Evolutionary conservation across 2,888 invertebrate genomes (phyloP), one percentile per base, ranked within the genome.

Genomic region (Philereme transversata): DNA sequence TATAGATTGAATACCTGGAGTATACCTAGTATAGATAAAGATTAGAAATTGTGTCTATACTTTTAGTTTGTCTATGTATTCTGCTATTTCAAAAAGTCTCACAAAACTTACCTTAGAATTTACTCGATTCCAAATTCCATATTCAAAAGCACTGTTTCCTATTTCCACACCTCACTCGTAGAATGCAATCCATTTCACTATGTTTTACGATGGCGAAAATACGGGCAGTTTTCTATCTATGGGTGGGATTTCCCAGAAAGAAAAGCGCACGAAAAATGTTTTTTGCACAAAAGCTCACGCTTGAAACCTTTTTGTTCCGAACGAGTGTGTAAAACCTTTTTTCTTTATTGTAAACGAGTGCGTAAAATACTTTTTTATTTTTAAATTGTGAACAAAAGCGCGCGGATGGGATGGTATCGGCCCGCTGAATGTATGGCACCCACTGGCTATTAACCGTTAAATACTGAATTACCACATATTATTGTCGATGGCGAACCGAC

Each of bases 371-470:
- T 59, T 62, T n/a, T 62, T 52, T 62, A 58, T 62, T 64, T 54
- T 52, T 57, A 50, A 61, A 60, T 64, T 57, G 52, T 50, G 57
- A 61, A 61, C 51, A 61, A 62, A 68, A 69, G 68, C 78, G 79
- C 74, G 72, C 71, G 76, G 65, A 65, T 71, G 49, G 72, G 56
- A 60, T 71, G 62, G 74, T 68, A 74, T 68, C 77, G 60, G 51
- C 54, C 68, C 60, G 36, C 69, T 70, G 77, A 79, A 76, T 81
- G 78, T 72, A 69, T 70, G 63, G 70, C 64, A 65, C 51, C 67
- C 60, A 65, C 66, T 59, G 70, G 64, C 62, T 69, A 64, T 71
- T 74, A 73, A 74, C 74, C 70, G 72, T 79, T 79, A 78, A 78
- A 79, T 79, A 81, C 73, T 71, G 71, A 74, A 63, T 59, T 56